Percentiles rank a stretch among this genome's conserved stretches.
Evolutionary conservation across 2,888 invertebrate species (phyloP).

Genomic region (Fragum whitleyi): DNA sequence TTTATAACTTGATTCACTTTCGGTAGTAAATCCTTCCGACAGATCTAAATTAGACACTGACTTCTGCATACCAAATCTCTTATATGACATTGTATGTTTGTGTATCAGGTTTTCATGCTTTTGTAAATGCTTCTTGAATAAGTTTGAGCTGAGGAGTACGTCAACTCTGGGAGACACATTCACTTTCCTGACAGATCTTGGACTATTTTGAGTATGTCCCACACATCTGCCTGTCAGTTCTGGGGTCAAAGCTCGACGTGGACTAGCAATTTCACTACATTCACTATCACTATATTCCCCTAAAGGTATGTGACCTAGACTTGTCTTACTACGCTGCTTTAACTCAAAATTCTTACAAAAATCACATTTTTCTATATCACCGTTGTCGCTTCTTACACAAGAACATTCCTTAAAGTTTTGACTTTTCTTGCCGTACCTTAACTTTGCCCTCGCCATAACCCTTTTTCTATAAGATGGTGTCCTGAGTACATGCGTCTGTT

Average conservation of each 20-base stretch:
- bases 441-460: conserved; percentile 61
- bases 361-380: conserved; percentile 40
- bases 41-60: conserved; percentile 74
- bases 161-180: conserved; percentile 72
- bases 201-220: conserved; percentile 31
- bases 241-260: conserved; percentile 58
- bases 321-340: conserved; percentile 44
- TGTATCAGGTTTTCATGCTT: conserved; percentile 68
- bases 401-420: conserved; percentile 57
- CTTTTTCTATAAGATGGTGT: conserved; percentile 61
- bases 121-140: conserved; percentile 75
- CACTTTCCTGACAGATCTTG: conserved; percentile 56
- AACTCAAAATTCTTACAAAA: conserved; percentile 51
- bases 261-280: conserved; percentile 51
- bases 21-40: conserved; percentile 53
- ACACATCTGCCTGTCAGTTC: conserved; percentile 39
- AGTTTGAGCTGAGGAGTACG: conserved; percentile 69
- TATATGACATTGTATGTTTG: conserved; percentile 53
- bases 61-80: conserved; percentile 67
- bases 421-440: conserved; percentile 53
- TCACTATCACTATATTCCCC: conserved; percentile 42
- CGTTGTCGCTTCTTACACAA: conserved; percentile 52
- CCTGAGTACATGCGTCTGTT: conserved; percentile 44
- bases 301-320: conserved; percentile 36
- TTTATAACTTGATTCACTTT: conserved; percentile 36